These are phyloP conservation scores for Monomorium pharaonis DNA, from an alignment of 1,140 invertebrate species.

Conservation along the genomic window DNA sequence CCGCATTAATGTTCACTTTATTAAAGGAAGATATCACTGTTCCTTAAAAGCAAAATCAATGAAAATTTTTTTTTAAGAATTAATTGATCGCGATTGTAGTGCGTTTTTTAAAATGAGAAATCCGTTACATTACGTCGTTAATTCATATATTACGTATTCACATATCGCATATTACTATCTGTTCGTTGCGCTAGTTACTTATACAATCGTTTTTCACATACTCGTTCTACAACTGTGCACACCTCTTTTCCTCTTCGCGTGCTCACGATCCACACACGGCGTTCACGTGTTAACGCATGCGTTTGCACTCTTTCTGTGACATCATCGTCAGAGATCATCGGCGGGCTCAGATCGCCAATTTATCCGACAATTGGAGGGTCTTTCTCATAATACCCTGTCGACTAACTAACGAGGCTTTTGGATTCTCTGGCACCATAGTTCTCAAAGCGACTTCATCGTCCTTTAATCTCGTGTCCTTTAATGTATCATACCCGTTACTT, in stretches of 20 bases:
- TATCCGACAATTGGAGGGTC: not conserved
- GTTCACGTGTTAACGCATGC: conserved; percentile 60
- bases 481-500: not conserved
- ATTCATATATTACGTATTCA: conserved; percentile 27
- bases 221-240: conserved; percentile 8
- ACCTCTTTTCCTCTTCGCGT: conserved; percentile 19
- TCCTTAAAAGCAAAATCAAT: not conserved
- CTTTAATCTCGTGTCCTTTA: not conserved
- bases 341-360: conserved; percentile 49
- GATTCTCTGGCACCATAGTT: not conserved
- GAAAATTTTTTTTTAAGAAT: not conserved
- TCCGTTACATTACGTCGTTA: not conserved
- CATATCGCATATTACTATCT: conserved; percentile 38
- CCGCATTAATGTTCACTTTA: not conserved
- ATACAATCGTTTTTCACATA: conserved; percentile 64
- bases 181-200: conserved; percentile 52
- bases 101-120: not conserved
- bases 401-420: conserved; percentile 27
- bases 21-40: not conserved
- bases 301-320: conserved; percentile 44
- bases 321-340: conserved; percentile 41
- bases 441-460: not conserved
- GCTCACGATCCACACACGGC: not conserved
- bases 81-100: not conserved
- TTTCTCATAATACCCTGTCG: not conserved